phyloP scores from a whole-genome alignment of 2,888 invertebrate genomes.

The Lucinisca nassula region DNA sequence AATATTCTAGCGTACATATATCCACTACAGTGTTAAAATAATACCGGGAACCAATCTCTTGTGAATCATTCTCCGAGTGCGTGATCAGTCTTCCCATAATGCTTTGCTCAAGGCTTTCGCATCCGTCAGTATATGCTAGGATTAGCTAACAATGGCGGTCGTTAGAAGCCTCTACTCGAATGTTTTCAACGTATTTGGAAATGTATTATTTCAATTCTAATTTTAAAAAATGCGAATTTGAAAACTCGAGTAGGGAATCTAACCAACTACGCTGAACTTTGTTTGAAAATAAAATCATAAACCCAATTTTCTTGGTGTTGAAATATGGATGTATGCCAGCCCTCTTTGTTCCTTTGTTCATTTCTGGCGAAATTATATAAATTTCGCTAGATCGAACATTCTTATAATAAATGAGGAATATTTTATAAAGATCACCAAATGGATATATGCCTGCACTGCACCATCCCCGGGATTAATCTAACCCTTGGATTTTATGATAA shows the following conservation, averaged over 20 bases:
- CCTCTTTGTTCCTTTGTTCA: slow-evolving; percentile 13
- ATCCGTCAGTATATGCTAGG: slow-evolving; percentile 63
- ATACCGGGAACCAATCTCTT: neutral
- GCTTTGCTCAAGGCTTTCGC: slow-evolving; percentile 56
- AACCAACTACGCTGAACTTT: neutral
- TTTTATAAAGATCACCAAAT: neutral
- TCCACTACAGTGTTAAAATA: neutral
- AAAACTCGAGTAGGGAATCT: neutral
- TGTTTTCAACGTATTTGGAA: slow-evolving; percentile 42
- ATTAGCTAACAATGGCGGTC: slow-evolving; percentile 72
- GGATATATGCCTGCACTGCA: slow-evolving; percentile 6
- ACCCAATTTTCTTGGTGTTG: slow-evolving; percentile 7
- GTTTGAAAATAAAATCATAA: neutral
- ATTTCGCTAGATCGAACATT: slow-evolving; percentile 1
- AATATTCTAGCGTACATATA: neutral
- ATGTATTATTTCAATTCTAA: slow-evolving; percentile 19
- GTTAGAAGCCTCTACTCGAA: slow-evolving; percentile 39
- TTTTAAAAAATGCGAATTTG: slow-evolving; percentile 5
- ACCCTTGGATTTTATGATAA: neutral
- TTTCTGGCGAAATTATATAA: neutral
- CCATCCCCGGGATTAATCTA: neutral
- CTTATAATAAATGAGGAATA: neutral
- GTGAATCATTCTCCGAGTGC: slow-evolving; percentile 32
- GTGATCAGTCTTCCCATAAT: slow-evolving; percentile 68
- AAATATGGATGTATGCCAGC: slow-evolving; percentile 7